Base-by-base conservation (phyloP, 2,113 vertebrate genomes). In the Datnioides undecimradiatus region DNA sequence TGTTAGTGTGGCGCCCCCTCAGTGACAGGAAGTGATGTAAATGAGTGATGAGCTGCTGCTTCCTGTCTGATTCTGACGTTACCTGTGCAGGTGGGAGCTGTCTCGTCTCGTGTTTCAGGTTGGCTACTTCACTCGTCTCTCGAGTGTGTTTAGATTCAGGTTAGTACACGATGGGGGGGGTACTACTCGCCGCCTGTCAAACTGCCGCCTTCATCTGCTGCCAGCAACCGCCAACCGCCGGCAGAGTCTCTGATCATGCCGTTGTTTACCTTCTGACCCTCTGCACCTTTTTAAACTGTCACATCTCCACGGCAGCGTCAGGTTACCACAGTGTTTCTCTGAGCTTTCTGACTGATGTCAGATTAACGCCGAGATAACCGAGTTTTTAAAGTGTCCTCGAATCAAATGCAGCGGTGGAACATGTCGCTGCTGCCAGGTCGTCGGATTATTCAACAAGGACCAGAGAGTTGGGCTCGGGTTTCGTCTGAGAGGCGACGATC, bases 191-290 rank as follows among this genome's bases (percentile, higher is more conserved):
- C 23, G 17, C 8, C 43, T 27, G 2, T 67, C n/a, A 7, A 16
- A 8, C 29, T 6, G n/a, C 41, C 10, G 10, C 68, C 43, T 77
- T 77, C 34, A 68, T 81, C 60, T 68, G 2, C 27, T 43, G 67
- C 83, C 78, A 77, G 58, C 5, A 62, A 23, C 41, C 36, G 8
- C 36, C 54, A 72, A 43, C 51, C 13, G 51, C 51, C 17, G 0
- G 11, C 23, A 12, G 58, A 58, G 68, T 8, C 34, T 0, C 13
- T 23, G 34, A 70, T 70, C 33, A 41, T 40, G 33, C 57, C 38
- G 0, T 62, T 2, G 1, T n/a, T 21, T 57, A 8, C 1, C 21
- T 52, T 54, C 23, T 60, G 29, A 38, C 45, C 51, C 12, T 49
- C n/a, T 3, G 19, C 4, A 41, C 41, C 25, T 27, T 38, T 62